phyloP scores from a whole-genome alignment of 2,888 invertebrate species.

The Dryocosmus kuriphilus region DNA sequence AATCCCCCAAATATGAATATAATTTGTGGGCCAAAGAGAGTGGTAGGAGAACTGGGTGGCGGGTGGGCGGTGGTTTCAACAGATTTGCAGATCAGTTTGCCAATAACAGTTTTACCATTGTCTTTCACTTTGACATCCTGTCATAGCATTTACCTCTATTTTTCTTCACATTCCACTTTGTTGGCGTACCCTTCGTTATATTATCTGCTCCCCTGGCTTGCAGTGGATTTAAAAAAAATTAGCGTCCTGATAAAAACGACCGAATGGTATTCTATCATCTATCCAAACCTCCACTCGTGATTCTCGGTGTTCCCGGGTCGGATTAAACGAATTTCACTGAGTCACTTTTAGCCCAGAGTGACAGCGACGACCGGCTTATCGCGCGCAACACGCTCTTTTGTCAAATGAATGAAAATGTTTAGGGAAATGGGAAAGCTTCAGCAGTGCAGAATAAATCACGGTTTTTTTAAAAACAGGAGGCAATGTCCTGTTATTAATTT shows the following conservation, averaged over 20 bases:
- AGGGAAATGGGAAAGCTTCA: background rate
- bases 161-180: constrained; percentile 24
- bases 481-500: background rate
- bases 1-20: constrained; percentile 76
- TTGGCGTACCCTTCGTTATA: constrained; percentile 22
- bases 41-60: constrained; percentile 34
- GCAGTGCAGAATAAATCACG: background rate
- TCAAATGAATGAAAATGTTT: background rate
- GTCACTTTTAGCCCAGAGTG: constrained; percentile 46
- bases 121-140: constrained; percentile 45
- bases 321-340: constrained; percentile 57
- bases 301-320: constrained; percentile 40
- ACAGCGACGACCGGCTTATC: constrained; percentile 48
- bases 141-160: constrained; percentile 38
- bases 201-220: constrained; percentile 22
- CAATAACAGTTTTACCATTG: constrained; percentile 31
- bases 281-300: background rate
- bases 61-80: background rate
- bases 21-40: constrained; percentile 68
- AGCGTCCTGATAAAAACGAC: constrained; percentile 49
- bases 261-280: constrained; percentile 18
- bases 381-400: constrained; percentile 4
- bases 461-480: background rate
- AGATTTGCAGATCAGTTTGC: constrained; percentile 28
- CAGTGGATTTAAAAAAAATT: constrained; percentile 45